Percentiles rank a stretch among this genome's conserved stretches.
Conservation (phyloP, 2,888 invertebrate species). For the Serrognathus titanus region DNA sequence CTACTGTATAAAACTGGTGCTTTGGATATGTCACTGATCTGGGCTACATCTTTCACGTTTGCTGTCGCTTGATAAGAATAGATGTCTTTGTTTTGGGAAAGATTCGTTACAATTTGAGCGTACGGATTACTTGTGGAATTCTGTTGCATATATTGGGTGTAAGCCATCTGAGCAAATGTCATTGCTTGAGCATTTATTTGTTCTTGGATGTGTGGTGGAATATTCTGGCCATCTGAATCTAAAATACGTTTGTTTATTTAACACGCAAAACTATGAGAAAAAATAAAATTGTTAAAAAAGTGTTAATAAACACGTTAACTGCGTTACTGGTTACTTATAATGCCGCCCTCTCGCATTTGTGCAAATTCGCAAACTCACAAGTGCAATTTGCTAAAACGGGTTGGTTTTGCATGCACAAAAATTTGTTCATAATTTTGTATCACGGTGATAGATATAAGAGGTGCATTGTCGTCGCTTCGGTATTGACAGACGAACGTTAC, state of each 20-base stretch:
- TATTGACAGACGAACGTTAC: no score
- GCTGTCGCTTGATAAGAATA: slow-evolving; percentile 30
- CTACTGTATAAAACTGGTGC: slow-evolving; percentile 49
- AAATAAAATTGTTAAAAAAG: no score
- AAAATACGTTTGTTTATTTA: not conserved
- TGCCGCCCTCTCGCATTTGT: no score
- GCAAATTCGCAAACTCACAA: no score
- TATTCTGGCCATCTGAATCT: slow-evolving; percentile 18
- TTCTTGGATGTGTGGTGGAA: slow-evolving; percentile 15
- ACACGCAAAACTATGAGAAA: not conserved
- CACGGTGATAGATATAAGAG: no score
- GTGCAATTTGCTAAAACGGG: no score
- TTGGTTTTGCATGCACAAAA: no score
- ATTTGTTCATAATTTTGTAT: no score
- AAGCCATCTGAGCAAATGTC: slow-evolving; percentile 33
- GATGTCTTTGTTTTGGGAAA: slow-evolving; percentile 37
- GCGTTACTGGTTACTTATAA: no score
- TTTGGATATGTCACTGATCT: slow-evolving; percentile 30
- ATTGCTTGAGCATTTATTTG: slow-evolving; percentile 27
- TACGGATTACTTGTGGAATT: slow-evolving; percentile 38
- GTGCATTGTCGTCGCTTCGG: no score
- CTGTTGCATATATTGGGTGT: slow-evolving; percentile 41
- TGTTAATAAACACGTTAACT: no score
- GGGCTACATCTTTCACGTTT: slow-evolving; percentile 5
- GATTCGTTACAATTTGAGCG: slow-evolving; percentile 45